Percentiles rank a stretch among this genome's conserved stretches.
Evolutionary conservation across 2,113 vertebrate species (phyloP).

Genomic region (Anas platyrhynchos): DNA sequence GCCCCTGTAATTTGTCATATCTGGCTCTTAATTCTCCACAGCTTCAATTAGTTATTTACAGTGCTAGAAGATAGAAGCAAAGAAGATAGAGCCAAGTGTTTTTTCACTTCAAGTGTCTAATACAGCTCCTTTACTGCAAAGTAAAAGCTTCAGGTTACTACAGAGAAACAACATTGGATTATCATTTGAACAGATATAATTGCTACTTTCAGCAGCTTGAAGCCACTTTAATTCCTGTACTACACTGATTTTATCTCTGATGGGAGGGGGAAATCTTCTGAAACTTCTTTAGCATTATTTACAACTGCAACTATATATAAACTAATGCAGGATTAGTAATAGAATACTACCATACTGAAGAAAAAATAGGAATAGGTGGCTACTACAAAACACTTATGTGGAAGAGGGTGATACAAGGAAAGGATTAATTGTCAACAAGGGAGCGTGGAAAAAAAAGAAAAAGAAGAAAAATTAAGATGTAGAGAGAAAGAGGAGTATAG

Average conservation of each 20-base stretch:
- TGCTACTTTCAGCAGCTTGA: constrained; percentile 29
- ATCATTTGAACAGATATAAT: constrained; percentile 44
- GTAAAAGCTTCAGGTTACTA: constrained; percentile 26
- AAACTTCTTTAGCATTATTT: constrained; percentile 37
- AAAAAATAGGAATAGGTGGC: not conserved
- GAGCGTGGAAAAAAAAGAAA: not conserved
- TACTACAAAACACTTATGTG: not conserved
- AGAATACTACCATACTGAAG: not conserved
- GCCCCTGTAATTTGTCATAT: not conserved
- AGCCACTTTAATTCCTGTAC: constrained; percentile 24
- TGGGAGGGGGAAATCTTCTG: constrained; percentile 12
- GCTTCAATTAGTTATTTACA: constrained; percentile 5
- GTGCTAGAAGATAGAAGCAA: not conserved
- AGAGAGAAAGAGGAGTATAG: not conserved
- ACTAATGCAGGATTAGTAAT: not conserved
- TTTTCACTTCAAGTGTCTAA: not conserved
- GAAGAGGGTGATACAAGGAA: not conserved
- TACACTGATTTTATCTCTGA: constrained; percentile 4
- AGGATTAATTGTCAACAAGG: not conserved
- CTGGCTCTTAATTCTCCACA: not conserved
- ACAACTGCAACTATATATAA: not conserved
- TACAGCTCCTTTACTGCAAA: not conserved
- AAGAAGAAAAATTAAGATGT: not conserved
- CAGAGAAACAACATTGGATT: not conserved
- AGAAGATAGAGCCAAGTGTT: not conserved